phyloP scores from a whole-genome alignment of 1,140 invertebrate genomes.

The Drosophila erecta region DNA sequence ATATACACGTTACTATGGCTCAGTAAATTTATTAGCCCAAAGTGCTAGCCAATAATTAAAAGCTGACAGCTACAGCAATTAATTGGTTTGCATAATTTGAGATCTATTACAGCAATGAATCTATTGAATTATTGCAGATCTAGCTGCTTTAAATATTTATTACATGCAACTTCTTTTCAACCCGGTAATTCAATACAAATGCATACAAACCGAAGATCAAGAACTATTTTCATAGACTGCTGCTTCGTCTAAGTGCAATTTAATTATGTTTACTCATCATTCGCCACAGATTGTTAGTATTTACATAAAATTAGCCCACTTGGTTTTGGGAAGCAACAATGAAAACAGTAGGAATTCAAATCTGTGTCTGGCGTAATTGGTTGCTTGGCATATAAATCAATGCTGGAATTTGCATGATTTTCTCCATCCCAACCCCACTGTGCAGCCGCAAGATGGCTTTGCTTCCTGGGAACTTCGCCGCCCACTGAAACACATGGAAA shows the following conservation, averaged over 20 bases:
- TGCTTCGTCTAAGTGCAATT: constrained; percentile 3
- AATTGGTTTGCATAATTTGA: too few species aligned
- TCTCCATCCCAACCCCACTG: constrained; percentile 11
- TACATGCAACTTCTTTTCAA: neutral
- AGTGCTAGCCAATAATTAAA: too few species aligned
- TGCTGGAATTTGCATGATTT: neutral
- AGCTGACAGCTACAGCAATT: neutral
- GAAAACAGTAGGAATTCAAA: constrained; percentile 13
- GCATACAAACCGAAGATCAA: neutral
- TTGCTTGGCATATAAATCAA: constrained; percentile 16
- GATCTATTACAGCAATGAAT: neutral
- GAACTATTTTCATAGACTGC: constrained; percentile 2
- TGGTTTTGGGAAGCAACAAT: constrained; percentile 5
- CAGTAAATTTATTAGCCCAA: too few species aligned
- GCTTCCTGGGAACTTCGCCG: constrained; percentile 1
- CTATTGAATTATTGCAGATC: neutral
- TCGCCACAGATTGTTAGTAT: constrained; percentile 3
- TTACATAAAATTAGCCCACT: constrained; percentile 7
- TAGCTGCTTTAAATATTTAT: neutral
- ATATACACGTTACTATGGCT: too few species aligned
- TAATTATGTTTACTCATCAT: neutral
- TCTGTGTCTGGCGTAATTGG: constrained; percentile 5
- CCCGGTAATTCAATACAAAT: constrained; percentile 5
- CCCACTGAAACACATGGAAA: constrained; percentile 9
- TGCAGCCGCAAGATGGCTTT: constrained; percentile 10